A percentile compares a stretch with the other conserved stretches of the same genome.
Conservation (phyloP, 2,888 invertebrate species). For the Neria commutata region DNA sequence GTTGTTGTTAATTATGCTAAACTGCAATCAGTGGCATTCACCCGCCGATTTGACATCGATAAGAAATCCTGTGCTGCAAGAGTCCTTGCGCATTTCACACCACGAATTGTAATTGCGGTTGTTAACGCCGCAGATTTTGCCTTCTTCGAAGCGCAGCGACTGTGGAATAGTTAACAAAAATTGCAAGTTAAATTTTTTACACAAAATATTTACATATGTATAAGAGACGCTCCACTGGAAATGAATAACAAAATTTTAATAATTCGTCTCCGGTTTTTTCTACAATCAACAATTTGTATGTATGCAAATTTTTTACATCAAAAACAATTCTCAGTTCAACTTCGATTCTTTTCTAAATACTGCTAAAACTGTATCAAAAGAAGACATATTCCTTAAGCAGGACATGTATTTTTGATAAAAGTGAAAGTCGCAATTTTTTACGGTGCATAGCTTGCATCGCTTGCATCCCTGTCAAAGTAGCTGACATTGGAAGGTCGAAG, state of each 20-base stretch:
- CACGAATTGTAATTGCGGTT: constrained; percentile 77
- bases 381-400: too few relatives aligned
- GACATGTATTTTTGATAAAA: too few relatives aligned
- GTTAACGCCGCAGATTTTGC: constrained; percentile 73
- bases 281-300: background rate
- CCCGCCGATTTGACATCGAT: constrained; percentile 74
- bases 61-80: constrained; percentile 75
- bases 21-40: constrained; percentile 62
- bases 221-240: too few relatives aligned
- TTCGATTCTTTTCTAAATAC: too few relatives aligned
- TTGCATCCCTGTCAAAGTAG: too few relatives aligned
- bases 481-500: constrained; percentile 22
- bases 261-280: background rate
- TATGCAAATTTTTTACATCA: background rate
- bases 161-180: constrained; percentile 34
- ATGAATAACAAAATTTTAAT: too few relatives aligned
- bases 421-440: too few relatives aligned
- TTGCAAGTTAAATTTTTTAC: too few relatives aligned
- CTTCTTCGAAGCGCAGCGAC: constrained; percentile 50
- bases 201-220: too few relatives aligned
- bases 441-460: too few relatives aligned
- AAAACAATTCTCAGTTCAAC: too few relatives aligned
- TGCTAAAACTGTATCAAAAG: too few relatives aligned
- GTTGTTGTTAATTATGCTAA: constrained; percentile 8
- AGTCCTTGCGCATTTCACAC: constrained; percentile 79